A percentile compares a stretch with the other conserved stretches of the same genome.
Evolutionary conservation across 2,797 vertebrate species (phyloP).

Genomic region (Petrocephalus schoutedeni): DNA sequence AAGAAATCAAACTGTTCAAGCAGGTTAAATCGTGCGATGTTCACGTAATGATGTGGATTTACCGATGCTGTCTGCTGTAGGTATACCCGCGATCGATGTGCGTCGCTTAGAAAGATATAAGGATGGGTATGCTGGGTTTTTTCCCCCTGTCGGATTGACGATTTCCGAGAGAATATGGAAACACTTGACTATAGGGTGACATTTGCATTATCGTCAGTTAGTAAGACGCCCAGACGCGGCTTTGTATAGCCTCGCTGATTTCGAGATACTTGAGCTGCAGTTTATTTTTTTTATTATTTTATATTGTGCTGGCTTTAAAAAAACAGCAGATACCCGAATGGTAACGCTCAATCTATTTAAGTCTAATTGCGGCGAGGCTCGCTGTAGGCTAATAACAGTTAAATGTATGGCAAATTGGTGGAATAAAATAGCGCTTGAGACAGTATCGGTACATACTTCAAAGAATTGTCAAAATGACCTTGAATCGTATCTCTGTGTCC

Average conservation of each 20-base stretch:
- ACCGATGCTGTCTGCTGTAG: conserved; percentile 13
- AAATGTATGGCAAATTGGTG: neutral
- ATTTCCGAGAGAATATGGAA: neutral
- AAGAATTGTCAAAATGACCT: conserved; percentile 18
- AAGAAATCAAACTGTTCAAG: conserved; percentile 2
- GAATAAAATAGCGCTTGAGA: neutral
- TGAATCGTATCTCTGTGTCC: conserved; percentile 4
- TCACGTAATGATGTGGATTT: neutral
- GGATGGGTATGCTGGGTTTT: neutral
- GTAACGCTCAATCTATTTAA: neutral
- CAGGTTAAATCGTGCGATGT: conserved; percentile 9
- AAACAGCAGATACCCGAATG: neutral
- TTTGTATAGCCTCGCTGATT: neutral
- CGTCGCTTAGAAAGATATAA: conserved; percentile 18
- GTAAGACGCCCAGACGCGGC: neutral
- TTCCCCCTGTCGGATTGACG: neutral
- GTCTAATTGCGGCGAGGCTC: neutral
- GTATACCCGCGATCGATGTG: conserved; percentile 4
- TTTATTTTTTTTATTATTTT: neutral
- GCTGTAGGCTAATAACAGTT: neutral
- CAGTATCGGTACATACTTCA: neutral
- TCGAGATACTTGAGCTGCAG: neutral
- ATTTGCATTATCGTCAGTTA: neutral
- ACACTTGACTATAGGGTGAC: neutral
- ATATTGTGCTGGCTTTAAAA: neutral